phyloP scores from a whole-genome alignment of 2,888 invertebrate species.

The Eudemis profundana region DNA sequence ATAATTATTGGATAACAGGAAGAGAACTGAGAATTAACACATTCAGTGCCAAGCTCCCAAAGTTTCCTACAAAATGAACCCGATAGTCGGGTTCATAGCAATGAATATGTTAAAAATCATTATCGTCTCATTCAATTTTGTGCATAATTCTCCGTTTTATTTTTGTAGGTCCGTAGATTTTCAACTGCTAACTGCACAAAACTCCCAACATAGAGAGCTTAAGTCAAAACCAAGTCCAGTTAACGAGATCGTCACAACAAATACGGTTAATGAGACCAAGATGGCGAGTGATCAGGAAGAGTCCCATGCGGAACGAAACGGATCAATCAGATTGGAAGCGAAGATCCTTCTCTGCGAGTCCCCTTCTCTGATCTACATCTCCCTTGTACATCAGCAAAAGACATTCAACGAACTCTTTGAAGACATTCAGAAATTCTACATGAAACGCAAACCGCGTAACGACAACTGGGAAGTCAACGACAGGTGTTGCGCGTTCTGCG shows the following conservation, averaged over 20 bases:
- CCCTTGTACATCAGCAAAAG: slow-evolving; percentile 58
- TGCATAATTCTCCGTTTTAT: neutral
- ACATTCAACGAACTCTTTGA: slow-evolving; percentile 62
- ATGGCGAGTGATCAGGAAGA: slow-evolving; percentile 5
- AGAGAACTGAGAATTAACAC: too few species aligned
- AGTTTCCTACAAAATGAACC: too few species aligned
- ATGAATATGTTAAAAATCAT: too few species aligned
- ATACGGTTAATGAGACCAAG: neutral
- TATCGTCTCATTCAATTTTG: too few species aligned
- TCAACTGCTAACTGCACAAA: neutral
- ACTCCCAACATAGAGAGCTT: neutral
- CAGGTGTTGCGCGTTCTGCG: slow-evolving; percentile 58
- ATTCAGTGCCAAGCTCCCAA: too few species aligned
- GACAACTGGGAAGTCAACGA: slow-evolving; percentile 66
- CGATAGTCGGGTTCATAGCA: too few species aligned
- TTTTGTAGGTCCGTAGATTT: slow-evolving; percentile 13
- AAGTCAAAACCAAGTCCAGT: neutral
- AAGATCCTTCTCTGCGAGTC: slow-evolving; percentile 60
- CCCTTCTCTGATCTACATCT: slow-evolving; percentile 81
- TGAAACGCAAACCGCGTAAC: slow-evolving; percentile 42
- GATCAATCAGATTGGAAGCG: slow-evolving; percentile 19
- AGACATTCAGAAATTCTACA: slow-evolving; percentile 73
- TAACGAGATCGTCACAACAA: neutral
- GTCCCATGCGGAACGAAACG: neutral
- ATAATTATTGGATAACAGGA: too few species aligned